phyloP scores from a whole-genome alignment of 1,140 invertebrate genomes.

The Ceratina calcarata region DNA sequence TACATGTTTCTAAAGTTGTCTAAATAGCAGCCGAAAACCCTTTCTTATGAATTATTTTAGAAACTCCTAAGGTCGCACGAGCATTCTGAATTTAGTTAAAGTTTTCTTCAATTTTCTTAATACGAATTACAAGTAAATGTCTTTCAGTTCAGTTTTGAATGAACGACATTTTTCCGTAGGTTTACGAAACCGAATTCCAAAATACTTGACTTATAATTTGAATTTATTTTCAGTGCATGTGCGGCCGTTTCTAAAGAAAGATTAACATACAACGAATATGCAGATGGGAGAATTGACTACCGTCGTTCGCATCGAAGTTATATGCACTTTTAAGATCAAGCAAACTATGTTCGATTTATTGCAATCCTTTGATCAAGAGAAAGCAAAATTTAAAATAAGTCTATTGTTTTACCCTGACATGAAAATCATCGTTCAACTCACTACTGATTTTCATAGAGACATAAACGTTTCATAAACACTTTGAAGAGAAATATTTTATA shows the following conservation, averaged over 20 bases:
- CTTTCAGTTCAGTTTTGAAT: neutral
- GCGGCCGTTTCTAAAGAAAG: constrained; percentile 17
- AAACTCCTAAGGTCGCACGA: constrained; percentile 12
- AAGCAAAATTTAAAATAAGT: neutral
- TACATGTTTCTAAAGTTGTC: constrained; percentile 25
- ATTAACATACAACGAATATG: constrained; percentile 22
- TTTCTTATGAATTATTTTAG: constrained; percentile 32
- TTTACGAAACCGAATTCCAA: neutral
- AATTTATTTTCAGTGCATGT: constrained; percentile 3
- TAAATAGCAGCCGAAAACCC: constrained; percentile 31
- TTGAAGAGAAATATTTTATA: no score
- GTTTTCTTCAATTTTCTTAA: neutral
- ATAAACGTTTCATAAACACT: no score
- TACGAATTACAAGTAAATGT: neutral
- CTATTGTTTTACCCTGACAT: no score
- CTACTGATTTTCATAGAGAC: no score
- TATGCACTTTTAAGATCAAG: neutral
- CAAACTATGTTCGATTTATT: neutral
- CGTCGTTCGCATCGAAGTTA: constrained; percentile 21
- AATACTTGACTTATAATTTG: neutral
- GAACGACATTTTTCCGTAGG: neutral
- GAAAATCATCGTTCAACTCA: no score
- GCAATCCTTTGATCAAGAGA: neutral
- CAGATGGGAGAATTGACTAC: constrained; percentile 30
- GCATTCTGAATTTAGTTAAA: neutral